Evolutionary conservation across 2,113 vertebrate species (phyloP).

Genomic region (Anarhynchus alexandrinus): DNA sequence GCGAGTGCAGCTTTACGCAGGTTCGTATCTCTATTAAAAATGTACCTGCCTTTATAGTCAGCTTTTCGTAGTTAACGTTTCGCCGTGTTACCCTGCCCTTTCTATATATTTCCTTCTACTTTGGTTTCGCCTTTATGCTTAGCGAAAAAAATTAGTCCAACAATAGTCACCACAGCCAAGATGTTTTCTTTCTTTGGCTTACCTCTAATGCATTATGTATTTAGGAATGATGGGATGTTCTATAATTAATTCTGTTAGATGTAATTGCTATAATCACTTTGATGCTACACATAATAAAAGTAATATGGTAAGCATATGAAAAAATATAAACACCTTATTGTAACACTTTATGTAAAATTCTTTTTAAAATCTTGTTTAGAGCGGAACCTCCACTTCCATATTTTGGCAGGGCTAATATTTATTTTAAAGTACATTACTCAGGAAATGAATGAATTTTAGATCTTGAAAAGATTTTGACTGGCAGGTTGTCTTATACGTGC

Average conservation of each 20-base stretch:
- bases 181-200: constrained; percentile 75
- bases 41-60: background rate
- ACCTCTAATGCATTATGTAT: constrained; percentile 80
- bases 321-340: constrained; percentile 80
- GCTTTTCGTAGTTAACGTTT: constrained; percentile 9
- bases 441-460: constrained; percentile 37
- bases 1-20: background rate
- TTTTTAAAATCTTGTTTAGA: background rate
- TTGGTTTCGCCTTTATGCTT: constrained; percentile 2
- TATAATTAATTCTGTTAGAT: constrained; percentile 84
- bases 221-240: constrained; percentile 76
- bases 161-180: constrained; percentile 71
- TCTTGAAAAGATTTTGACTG: constrained; percentile 39
- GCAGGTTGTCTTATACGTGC: background rate
- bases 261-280: constrained; percentile 85
- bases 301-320: constrained; percentile 78
- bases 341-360: constrained; percentile 52
- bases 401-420: constrained; percentile 5
- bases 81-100: background rate
- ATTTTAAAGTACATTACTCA: background rate
- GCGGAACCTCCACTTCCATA: background rate
- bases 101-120: background rate
- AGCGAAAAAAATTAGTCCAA: constrained; percentile 38
- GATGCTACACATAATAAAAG: constrained; percentile 83
- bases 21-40: background rate